These are phyloP conservation scores for Mola mola DNA, from an alignment of 2,113 vertebrate species.

Conservation along the genomic window DNA sequence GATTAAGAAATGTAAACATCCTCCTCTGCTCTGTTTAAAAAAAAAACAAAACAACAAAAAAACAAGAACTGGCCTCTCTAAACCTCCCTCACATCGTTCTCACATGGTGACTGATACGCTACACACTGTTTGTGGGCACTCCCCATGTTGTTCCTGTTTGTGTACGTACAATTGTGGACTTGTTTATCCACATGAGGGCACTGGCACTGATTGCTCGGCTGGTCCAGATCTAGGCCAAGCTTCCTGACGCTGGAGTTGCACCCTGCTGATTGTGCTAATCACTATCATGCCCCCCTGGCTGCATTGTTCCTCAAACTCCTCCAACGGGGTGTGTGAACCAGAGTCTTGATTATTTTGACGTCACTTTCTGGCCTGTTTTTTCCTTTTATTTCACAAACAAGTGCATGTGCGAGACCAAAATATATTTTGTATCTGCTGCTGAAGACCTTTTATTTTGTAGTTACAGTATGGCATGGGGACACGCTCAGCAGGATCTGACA, in stretches of 20 bases:
- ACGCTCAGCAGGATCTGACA: too few relatives aligned
- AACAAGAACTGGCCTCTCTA: too few relatives aligned
- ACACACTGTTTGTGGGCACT: too few relatives aligned
- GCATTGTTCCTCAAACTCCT: slow-evolving; percentile 40
- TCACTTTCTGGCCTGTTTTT: slow-evolving; percentile 22
- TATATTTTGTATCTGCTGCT: not conserved
- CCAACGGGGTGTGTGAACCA: slow-evolving; percentile 5
- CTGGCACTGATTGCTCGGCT: slow-evolving; percentile 37
- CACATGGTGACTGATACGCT: too few relatives aligned
- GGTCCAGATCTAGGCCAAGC: slow-evolving; percentile 30
- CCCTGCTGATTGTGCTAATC: slow-evolving; percentile 46
- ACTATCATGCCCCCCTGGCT: not conserved
- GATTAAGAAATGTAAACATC: too few relatives aligned
- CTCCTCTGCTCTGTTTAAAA: too few relatives aligned
- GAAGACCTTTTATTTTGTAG: not conserved
- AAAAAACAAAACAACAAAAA: too few relatives aligned
- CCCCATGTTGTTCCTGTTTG: not conserved
- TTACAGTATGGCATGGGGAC: too few relatives aligned
- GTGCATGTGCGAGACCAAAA: not conserved
- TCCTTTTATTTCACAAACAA: slow-evolving; percentile 27
- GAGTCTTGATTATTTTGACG: slow-evolving; percentile 15
- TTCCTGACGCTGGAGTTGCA: slow-evolving; percentile 40
- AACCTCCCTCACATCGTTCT: too few relatives aligned
- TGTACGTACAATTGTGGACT: not conserved
- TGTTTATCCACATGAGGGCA: slow-evolving; percentile 19